Conservation (phyloP, 2,113 vertebrate species). For the Mormyrus iriodes region DNA sequence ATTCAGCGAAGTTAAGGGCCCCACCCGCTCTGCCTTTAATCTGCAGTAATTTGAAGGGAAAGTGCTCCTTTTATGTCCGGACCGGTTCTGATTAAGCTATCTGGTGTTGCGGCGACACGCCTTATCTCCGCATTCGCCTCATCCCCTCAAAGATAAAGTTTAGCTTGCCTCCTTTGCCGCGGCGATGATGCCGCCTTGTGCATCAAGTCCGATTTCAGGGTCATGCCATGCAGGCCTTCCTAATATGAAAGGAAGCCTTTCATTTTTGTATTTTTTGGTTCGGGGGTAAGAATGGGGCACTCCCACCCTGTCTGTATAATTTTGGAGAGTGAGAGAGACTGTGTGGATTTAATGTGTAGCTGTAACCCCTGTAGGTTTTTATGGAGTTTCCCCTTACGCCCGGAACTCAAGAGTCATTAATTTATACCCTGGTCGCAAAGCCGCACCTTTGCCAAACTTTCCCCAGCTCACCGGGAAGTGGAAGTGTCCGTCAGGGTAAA, state of each 20-base stretch:
- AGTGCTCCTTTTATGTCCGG: conserved; percentile 26
- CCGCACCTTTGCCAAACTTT: conserved; percentile 52
- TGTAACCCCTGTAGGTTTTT: conserved; percentile 63
- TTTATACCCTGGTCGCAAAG: conserved; percentile 57
- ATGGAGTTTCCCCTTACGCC: conserved; percentile 58
- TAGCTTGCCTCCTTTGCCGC: conserved; percentile 42
- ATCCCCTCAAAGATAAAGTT: conserved; percentile 53
- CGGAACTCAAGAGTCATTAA: conserved; percentile 59
- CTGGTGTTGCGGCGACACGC: conserved; percentile 28
- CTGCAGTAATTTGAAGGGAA: conserved; percentile 45
- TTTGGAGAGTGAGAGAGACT: conserved; percentile 23
- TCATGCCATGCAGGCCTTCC: not conserved
- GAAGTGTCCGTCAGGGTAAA: conserved; percentile 63
- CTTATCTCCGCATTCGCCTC: conserved; percentile 45
- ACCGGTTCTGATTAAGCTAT: conserved; percentile 13
- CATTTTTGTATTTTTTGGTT: not conserved
- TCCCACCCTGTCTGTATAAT: not conserved
- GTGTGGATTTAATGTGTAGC: conserved; percentile 51
- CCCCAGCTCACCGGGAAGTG: conserved; percentile 53
- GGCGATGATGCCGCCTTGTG: conserved; percentile 43
- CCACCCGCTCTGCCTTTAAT: conserved; percentile 42
- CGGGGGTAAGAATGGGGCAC: not conserved
- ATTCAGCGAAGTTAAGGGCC: conserved; percentile 61
- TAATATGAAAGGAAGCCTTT: conserved; percentile 8
- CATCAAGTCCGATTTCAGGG: not conserved